A percentile compares a stretch with the other conserved stretches of the same genome.
These are phyloP conservation scores for Onthophagus sagittarius DNA, from an alignment of 2,888 invertebrate genomes.

Conservation along the genomic window DNA sequence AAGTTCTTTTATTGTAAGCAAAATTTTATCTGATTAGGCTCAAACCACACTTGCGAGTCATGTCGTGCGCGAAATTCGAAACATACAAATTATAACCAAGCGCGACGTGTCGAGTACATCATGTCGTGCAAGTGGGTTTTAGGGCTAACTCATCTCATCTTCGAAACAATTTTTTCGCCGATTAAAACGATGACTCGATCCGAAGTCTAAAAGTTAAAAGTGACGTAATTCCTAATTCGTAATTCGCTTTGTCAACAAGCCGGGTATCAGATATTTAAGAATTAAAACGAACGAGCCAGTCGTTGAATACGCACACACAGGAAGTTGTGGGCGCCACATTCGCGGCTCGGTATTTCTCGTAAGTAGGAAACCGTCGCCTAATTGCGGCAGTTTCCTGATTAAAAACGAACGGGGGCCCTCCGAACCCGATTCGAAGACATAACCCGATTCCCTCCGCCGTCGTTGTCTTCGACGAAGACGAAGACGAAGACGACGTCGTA, in stretches of 20 bases:
- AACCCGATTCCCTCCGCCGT: not conserved
- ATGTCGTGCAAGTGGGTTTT: no score
- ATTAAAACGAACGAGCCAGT: not conserved
- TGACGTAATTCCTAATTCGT: not conserved
- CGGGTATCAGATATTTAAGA: not conserved
- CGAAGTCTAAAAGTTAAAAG: no score
- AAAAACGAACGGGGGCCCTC: not conserved
- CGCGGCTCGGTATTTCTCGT: not conserved
- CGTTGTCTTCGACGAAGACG: not conserved
- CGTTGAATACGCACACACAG: not conserved
- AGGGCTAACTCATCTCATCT: no score
- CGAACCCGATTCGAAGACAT: not conserved
- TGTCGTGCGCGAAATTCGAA: no score
- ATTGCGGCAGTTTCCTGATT: not conserved
- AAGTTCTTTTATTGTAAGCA: no score
- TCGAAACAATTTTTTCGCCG: no score
- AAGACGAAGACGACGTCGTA: no score
- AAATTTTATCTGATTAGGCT: no score
- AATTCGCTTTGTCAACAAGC: not conserved
- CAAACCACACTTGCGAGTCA: no score
- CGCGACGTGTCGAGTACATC: no score
- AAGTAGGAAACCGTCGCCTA: not conserved
- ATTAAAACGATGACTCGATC: no score
- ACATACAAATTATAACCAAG: no score
- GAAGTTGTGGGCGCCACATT: not conserved